Evolutionary conservation across 2,797 vertebrate genomes (phyloP).

Genomic region (Geranospiza caerulescens): DNA sequence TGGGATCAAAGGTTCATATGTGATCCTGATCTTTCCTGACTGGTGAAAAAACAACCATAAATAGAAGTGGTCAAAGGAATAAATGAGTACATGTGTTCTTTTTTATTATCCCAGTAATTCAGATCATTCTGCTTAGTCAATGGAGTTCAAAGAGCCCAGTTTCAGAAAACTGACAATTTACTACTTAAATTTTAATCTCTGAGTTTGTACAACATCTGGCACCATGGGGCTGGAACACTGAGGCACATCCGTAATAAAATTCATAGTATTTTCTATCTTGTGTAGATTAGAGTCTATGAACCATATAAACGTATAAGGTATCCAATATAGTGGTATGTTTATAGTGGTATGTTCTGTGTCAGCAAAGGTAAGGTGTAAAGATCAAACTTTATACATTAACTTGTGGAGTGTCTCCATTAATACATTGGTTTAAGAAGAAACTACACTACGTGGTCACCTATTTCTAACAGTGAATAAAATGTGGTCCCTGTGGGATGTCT

Average conservation of each 20-base stretch:
- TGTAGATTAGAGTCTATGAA: background rate
- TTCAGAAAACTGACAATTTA: background rate
- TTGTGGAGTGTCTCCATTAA: background rate
- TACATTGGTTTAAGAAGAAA: background rate
- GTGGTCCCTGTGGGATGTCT: background rate
- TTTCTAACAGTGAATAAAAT: background rate
- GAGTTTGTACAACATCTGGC: background rate
- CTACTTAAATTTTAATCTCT: background rate
- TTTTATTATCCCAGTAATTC: background rate
- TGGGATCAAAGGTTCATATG: background rate
- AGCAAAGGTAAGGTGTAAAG: background rate
- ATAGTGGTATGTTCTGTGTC: background rate
- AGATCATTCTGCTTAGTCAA: background rate
- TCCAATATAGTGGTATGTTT: background rate
- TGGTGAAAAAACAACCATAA: background rate
- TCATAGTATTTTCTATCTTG: background rate
- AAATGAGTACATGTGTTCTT: background rate
- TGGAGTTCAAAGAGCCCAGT: background rate
- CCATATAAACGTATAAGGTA: background rate
- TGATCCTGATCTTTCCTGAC: background rate
- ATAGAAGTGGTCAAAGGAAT: background rate
- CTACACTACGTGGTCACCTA: background rate
- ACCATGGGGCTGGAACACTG: background rate
- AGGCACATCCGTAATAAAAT: background rate
- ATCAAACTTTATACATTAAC: background rate